Evolutionary conservation across 2,113 vertebrate genomes (phyloP), one percentile per base, ranked within the genome.

Genomic region (Haemorhous mexicanus): DNA sequence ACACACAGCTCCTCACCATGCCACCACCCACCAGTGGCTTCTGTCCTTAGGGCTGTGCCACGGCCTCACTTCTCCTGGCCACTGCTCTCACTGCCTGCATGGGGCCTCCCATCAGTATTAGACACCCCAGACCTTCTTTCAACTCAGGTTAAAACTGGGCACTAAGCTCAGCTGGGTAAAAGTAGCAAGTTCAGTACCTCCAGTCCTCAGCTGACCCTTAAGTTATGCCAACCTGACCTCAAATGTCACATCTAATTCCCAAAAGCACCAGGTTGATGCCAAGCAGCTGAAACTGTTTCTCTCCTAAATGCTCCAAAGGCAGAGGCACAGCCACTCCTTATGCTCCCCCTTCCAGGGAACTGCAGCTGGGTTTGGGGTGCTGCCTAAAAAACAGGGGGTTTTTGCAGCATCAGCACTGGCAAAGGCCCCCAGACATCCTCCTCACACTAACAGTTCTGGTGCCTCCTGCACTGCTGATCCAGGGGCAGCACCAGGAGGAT

Each of bases 1-100:
- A 37, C 64, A 56, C 35, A n/a, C 14, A 79, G 53, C 26, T 68
- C 41, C 53, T 27, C 41, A 37, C 21, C 10, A 7, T 15, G 20
- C 11, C 58, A 58, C 67, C 28, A 20, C 6, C 9, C 20, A 37
- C 50, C 63, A 70, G 39, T 9, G 39, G 21, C 18, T 41, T 62
- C 32, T 17, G 0, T 33, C 33, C 33, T 66, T 20, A 52, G 0
- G 3, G 27, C 47, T 70, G 22, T 44, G 18, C 35, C 0, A 1
- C 7, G 44, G 53, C 24, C 46, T 62, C 5, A 0, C 7, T 37
- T 92, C 6, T 30, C 32, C 43, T 68, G 46, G 43, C 19, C 37
- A 66, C 19, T 0, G 1, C 23, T 47, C 47, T 77, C 6, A 5
- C 17, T 78, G 50, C 24, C 50, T 67, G 24, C 13, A 8, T 6